Conservation (phyloP, 2,888 invertebrate genomes). For the Parnassius mnemosyne region DNA sequence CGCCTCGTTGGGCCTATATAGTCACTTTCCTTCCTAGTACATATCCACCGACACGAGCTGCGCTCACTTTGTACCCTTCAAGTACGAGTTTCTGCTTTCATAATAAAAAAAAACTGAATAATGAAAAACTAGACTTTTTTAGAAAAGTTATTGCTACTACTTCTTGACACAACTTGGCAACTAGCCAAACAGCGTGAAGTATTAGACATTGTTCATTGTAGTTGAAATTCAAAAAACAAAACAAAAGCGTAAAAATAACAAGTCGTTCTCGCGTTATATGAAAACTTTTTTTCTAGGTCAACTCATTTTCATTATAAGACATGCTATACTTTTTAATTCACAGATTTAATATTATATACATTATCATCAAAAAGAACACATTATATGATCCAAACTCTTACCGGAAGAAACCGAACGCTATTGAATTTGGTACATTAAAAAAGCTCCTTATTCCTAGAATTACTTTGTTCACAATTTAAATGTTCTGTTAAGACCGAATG, state of each 20-base stretch:
- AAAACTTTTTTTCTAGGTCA: constrained; percentile 10
- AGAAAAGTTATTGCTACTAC: constrained; percentile 5
- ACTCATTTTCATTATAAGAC: background rate
- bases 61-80: background rate
- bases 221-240: constrained; percentile 9
- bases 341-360: too few relatives aligned
- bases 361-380: too few relatives aligned
- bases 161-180: constrained; percentile 23
- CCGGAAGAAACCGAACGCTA: too few relatives aligned
- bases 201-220: constrained; percentile 18
- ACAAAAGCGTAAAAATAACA: constrained; percentile 16
- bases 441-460: background rate
- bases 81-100: constrained; percentile 10
- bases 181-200: constrained; percentile 18
- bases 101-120: constrained; percentile 8
- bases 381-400: too few relatives aligned
- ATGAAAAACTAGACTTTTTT: constrained; percentile 2
- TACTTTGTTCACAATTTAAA: background rate
- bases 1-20: constrained; percentile 5
- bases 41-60: background rate
- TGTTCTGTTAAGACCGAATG: background rate
- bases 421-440: background rate
- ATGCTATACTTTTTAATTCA: too few relatives aligned
- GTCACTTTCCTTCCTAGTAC: constrained; percentile 8
- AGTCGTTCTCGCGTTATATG: constrained; percentile 10